Percentiles rank a stretch among this genome's conserved stretches.
Conservation (phyloP, 2,797 vertebrate genomes). For the Karalla daura region DNA sequence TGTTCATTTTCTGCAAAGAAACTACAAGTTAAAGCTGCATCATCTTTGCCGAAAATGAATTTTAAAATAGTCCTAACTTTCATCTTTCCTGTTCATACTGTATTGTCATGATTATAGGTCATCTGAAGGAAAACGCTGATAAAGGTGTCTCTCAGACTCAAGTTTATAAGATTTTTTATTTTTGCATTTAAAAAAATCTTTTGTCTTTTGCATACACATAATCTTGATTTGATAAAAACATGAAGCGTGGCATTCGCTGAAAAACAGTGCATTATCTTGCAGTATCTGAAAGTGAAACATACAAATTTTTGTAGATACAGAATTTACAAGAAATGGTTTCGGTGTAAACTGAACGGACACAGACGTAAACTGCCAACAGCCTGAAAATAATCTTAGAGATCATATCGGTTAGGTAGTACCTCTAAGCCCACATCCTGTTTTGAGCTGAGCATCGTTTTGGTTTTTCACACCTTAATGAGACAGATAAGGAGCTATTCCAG, state of each 20-base stretch:
- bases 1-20: not conserved
- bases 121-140: not conserved
- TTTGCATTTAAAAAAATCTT: not conserved
- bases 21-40: not conserved
- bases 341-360: conserved; percentile 5
- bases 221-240: conserved; percentile 23
- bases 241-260: conserved; percentile 1
- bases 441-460: conserved; percentile 63
- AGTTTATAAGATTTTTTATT: conserved; percentile 30
- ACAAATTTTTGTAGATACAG: conserved; percentile 11
- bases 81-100: not conserved
- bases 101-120: not conserved
- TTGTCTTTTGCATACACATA: conserved; percentile 15
- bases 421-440: conserved; percentile 85
- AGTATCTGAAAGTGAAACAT: conserved; percentile 8
- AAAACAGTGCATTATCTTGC: conserved; percentile 2
- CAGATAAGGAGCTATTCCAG: not conserved
- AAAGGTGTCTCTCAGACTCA: not conserved
- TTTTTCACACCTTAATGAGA: conserved; percentile 42
- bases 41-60: too few species aligned
- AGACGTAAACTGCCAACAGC: conserved; percentile 18
- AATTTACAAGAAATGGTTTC: conserved; percentile 31
- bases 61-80: not conserved
- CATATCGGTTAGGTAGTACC: conserved; percentile 62
- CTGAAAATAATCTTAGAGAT: conserved; percentile 47